A percentile compares a stretch with the other conserved stretches of the same genome.
phyloP scores from a whole-genome alignment of 2,797 vertebrate genomes.

The Parotocinclus haroldoi region DNA sequence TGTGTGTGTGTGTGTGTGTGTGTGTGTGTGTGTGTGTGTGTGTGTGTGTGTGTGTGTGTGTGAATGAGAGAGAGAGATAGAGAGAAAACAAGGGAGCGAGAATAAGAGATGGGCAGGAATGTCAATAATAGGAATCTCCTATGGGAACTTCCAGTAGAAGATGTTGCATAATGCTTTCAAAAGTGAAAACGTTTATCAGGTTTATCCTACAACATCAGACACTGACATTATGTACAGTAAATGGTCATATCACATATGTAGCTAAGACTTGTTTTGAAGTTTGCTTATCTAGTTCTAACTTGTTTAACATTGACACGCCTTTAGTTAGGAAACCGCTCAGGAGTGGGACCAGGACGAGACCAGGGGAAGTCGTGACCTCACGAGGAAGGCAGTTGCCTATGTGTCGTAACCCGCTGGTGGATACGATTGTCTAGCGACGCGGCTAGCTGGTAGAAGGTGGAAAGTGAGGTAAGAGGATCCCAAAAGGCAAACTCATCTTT shows the following conservation, averaged over 20 bases:
- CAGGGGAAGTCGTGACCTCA: no score
- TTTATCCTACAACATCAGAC: not conserved
- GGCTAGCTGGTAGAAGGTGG: no score
- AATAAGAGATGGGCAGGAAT: not conserved
- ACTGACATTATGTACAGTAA: not conserved
- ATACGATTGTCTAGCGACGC: no score
- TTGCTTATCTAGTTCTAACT: no score
- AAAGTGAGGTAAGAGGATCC: no score
- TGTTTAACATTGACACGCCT: not conserved
- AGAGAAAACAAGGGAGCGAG: not conserved
- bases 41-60: no score
- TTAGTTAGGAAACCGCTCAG: not conserved
- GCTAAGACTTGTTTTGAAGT: not conserved
- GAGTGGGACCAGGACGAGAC: no score
- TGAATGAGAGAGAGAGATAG: not conserved
- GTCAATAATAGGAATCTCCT: conserved; percentile 15
- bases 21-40: no score
- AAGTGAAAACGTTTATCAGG: conserved; percentile 6
- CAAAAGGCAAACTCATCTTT: no score
- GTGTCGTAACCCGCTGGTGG: no score
- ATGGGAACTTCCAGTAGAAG: not conserved
- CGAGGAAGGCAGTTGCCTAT: no score
- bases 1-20: no score
- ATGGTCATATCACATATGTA: not conserved
- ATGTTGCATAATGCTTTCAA: conserved; percentile 14